Conservation (phyloP, 2,888 invertebrate species). For the Andrena flavipes region DNA sequence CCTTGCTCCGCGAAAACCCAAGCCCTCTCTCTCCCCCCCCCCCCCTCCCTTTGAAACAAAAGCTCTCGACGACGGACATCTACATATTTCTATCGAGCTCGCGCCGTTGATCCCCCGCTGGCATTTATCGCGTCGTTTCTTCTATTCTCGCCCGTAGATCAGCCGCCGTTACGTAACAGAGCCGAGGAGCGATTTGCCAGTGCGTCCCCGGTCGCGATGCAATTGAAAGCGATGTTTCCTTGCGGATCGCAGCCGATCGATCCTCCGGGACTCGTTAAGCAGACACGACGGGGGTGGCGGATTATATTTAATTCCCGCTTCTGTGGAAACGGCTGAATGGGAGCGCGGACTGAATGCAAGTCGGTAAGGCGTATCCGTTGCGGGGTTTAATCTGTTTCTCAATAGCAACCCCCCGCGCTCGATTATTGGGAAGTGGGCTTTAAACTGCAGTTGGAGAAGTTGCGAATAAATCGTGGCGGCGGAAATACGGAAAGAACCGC, state of each 20-base stretch:
- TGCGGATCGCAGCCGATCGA: constrained; percentile 22
- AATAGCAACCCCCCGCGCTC: constrained; percentile 13
- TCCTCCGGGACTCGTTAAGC: constrained; percentile 3
- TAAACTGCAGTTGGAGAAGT: not conserved
- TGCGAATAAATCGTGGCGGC: not conserved
- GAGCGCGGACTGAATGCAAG: constrained; percentile 18
- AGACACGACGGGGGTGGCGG: constrained; percentile 13
- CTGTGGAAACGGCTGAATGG: constrained; percentile 23
- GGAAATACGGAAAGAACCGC: not conserved
- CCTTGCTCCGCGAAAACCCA: not conserved
- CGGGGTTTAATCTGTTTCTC: constrained; percentile 45
- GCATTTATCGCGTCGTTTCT: not conserved
- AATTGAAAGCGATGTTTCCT: constrained; percentile 34
- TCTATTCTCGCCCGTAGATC: constrained; percentile 5
- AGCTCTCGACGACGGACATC: not conserved
- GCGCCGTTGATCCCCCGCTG: not conserved
- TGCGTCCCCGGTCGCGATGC: not conserved
- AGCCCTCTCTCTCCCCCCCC: not conserved
- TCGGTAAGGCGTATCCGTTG: constrained; percentile 20
- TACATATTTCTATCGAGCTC: not conserved
- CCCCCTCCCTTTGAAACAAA: constrained; percentile 2
- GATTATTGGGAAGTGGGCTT: constrained; percentile 1
- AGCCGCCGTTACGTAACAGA: not conserved
- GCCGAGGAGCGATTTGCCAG: not conserved
- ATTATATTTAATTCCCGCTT: constrained; percentile 50